Evolutionary conservation across 2,113 vertebrate species (phyloP), one percentile per base, ranked within the genome.

Genomic region (Heterotilapia buettikoferi): DNA sequence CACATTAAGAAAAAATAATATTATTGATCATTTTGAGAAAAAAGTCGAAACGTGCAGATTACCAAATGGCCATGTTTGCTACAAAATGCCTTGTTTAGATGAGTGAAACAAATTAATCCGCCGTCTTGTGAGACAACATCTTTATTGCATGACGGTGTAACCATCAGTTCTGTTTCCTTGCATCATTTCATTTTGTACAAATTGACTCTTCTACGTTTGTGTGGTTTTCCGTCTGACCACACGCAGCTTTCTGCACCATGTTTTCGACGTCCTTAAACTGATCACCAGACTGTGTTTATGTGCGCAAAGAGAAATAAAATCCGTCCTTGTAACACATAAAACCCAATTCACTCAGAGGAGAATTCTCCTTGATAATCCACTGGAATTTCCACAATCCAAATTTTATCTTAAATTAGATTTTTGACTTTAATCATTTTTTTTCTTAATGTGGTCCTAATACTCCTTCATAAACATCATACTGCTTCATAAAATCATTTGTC

Each of bases 31-130:
- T 66, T 38, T 66, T 66, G 18, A 66, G 18, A n/a, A 38, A 63
- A 66, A 66, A 66, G 18, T 12, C 2, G 0, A 66, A 66, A 7
- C 6, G 31, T 66, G 18, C 6, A 5, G 4, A 61, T 61, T 61
- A 61, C 26, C 57, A 61, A 10, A 33, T 61, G 10, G 57, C 29
- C 57, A 61, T 6, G 57, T 31, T 61, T 31, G 57, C 57, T 6
- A 59, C 26, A 59, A 63, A 63, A 63, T 63, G 6, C 59, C 31
- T 63, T 63, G 31, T 36, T 61, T 61, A 61, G 57, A 61, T 33
- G 57, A 61, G 18, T 36, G 4, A 66, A 66, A n/a, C 61, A n/a
- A 66, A 36, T 66, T 7, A 66, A 66, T 66, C 53, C 21, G 21
- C 21, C 6, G 2, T 56, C 21, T 56, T 24, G 33, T 38, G 61